Evolutionary conservation across 1,140 invertebrate species (phyloP).

Genomic region (Sycobia sp.): DNA sequence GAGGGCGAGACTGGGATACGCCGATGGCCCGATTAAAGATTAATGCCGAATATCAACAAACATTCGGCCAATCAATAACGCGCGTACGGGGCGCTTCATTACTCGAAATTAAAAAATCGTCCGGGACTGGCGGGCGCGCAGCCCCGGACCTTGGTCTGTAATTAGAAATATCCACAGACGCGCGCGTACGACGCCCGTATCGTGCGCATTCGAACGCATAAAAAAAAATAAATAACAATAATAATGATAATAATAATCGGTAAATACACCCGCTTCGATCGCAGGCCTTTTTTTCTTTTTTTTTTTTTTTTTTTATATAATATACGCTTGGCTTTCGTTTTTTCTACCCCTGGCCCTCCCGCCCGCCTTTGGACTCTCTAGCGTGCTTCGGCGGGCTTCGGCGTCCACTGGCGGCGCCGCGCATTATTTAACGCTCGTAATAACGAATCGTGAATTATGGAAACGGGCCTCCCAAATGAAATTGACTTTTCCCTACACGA

Average conservation of each 20-base stretch:
- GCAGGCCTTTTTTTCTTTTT: constrained; percentile 35
- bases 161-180: constrained; percentile 55
- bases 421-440: constrained; percentile 29
- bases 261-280: constrained; percentile 27
- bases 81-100: constrained; percentile 46
- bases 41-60: constrained; percentile 59
- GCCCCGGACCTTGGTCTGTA: constrained; percentile 46
- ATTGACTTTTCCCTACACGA: constrained; percentile 19
- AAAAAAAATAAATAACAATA: no score
- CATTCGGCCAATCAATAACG: constrained; percentile 33
- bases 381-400: background rate
- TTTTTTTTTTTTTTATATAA: no score
- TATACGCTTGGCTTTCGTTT: no score
- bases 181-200: no score
- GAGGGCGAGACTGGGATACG: constrained; percentile 19
- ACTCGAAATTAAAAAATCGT: constrained; percentile 56
- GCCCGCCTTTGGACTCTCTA: background rate
- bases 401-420: background rate
- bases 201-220: no score
- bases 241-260: constrained; percentile 32
- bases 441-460: constrained; percentile 29
- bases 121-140: constrained; percentile 45
- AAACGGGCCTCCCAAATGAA: constrained; percentile 15
- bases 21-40: constrained; percentile 54
- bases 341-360: background rate